Evolutionary conservation across 2,888 invertebrate genomes (phyloP).

Genomic region (Epirrita christyi): DNA sequence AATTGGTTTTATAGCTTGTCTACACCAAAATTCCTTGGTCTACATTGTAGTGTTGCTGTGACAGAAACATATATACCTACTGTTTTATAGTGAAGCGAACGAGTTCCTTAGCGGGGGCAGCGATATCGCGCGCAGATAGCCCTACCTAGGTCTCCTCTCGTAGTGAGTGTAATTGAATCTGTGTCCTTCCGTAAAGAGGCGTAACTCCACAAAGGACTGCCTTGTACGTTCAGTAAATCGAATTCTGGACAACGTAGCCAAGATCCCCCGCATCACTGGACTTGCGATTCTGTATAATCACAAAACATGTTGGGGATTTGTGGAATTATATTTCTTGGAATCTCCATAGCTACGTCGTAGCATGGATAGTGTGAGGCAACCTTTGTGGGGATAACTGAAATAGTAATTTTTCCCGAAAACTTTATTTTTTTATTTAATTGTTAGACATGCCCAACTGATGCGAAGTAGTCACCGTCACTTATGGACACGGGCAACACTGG

Average conservation of each 20-base stretch:
- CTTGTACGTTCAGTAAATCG: conserved; percentile 72
- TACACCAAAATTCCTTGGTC: too few species aligned
- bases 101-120: conserved; percentile 64
- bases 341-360: too few species aligned
- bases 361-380: too few species aligned
- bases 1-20: too few species aligned
- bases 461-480: too few species aligned
- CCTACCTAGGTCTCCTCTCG: conserved; percentile 45
- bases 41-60: conserved; percentile 19
- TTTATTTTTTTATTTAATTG: too few species aligned
- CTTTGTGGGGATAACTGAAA: too few species aligned
- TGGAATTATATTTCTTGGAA: too few species aligned
- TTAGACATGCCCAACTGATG: too few species aligned
- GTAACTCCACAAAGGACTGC: conserved; percentile 70
- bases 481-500: too few species aligned
- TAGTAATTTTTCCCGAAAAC: too few species aligned
- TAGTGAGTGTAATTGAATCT: conserved; percentile 23
- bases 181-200: conserved; percentile 57
- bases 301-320: too few species aligned
- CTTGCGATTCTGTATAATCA: conserved; percentile 56
- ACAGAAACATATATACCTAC: conserved; percentile 58
- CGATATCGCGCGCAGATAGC: conserved; percentile 69
- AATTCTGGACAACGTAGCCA: conserved; percentile 67
- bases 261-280: conserved; percentile 65
- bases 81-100: conserved; percentile 56